A percentile compares a stretch with the other conserved stretches of the same genome.
Conservation (phyloP, 2,888 invertebrate species). For the Nowickia ferox region DNA sequence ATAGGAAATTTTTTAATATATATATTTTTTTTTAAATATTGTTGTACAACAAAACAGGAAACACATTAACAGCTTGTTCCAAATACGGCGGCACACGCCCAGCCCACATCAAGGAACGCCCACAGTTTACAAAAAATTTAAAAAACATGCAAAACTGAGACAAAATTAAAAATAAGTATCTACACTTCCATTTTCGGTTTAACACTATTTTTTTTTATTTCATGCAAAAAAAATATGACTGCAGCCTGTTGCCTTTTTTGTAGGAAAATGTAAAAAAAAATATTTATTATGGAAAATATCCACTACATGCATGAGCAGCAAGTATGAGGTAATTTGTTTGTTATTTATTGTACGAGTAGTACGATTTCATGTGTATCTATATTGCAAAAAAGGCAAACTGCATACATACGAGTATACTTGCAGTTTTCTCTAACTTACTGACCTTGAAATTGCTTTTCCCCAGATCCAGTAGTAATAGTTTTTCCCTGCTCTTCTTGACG, state of each 20-base stretch:
- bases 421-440: conserved; percentile 59
- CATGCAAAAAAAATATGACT: neutral
- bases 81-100: conserved; percentile 58
- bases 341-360: conserved; percentile 8
- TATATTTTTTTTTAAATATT: conserved; percentile 17
- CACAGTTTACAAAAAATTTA: conserved; percentile 18
- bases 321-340: conserved; percentile 47
- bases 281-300: neutral
- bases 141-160: conserved; percentile 3
- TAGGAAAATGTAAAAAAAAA: conserved; percentile 24
- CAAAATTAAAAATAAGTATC: neutral
- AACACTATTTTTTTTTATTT: conserved; percentile 13
- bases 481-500: neutral
- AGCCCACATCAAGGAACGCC: conserved; percentile 63
- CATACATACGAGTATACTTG: neutral
- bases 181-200: conserved; percentile 30
- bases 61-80: conserved; percentile 39
- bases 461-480: conserved; percentile 17
- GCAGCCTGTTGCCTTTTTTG: conserved; percentile 65
- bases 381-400: conserved; percentile 12
- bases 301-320: neutral
- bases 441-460: conserved; percentile 72
- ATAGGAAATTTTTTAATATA: neutral
- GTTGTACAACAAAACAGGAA: conserved; percentile 32
- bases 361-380: neutral